Conservation (phyloP, 2,113 vertebrate genomes). For the Nycticryphes semicollaris region DNA sequence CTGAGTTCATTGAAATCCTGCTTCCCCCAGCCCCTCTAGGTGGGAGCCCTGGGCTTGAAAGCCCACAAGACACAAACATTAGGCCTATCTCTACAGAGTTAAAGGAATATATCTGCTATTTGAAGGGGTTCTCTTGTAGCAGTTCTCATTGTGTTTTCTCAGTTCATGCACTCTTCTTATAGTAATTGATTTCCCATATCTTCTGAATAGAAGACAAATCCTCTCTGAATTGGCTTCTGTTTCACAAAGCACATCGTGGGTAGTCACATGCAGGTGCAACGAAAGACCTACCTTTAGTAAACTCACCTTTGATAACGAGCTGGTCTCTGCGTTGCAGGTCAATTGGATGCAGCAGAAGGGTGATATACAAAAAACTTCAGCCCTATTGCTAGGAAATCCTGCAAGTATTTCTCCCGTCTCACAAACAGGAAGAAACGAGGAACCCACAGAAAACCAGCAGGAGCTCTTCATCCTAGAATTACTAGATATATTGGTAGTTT, state of each 20-base stretch:
- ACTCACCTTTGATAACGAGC: neutral
- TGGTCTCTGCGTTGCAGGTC: neutral
- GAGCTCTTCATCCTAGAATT: neutral
- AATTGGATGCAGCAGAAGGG: neutral
- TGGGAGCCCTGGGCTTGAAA: neutral
- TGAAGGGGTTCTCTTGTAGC: neutral
- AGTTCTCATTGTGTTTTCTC: neutral
- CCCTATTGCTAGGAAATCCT: neutral
- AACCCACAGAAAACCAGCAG: neutral
- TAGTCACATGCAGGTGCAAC: rapidly evolving
- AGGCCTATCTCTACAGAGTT: neutral
- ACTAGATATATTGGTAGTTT: neutral
- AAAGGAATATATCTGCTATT: neutral
- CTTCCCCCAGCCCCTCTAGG: neutral
- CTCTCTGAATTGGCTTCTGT: neutral
- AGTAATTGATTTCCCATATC: neutral
- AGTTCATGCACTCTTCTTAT: neutral
- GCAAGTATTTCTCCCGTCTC: neutral
- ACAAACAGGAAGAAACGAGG: neutral
- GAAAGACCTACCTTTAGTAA: neutral
- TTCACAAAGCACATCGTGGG: neutral
- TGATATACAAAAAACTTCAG: neutral
- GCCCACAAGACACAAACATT: rapidly evolving
- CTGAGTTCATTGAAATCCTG: neutral
- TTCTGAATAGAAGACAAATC: neutral